These are phyloP conservation scores for Vombatus ursinus DNA, from an alignment of 2,113 vertebrate genomes.

Conservation along the genomic window DNA sequence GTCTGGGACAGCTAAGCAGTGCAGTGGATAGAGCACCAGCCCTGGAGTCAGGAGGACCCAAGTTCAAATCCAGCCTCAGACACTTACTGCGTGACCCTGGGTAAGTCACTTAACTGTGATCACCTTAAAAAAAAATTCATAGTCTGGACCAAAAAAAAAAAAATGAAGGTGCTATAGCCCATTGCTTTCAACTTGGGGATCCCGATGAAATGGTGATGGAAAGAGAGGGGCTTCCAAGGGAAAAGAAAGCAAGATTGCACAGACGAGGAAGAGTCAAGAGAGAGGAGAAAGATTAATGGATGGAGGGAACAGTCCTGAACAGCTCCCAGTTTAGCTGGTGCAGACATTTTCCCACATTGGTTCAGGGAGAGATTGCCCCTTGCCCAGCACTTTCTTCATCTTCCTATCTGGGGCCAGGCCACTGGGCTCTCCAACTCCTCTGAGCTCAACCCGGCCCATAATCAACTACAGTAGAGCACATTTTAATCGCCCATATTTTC, in stretches of 20 bases:
- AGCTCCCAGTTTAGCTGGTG: neutral
- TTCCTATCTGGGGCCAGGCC: constrained; percentile 23
- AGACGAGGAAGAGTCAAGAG: neutral
- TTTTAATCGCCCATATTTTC: constrained; percentile 82
- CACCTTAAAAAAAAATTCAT: neutral
- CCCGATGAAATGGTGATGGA: neutral
- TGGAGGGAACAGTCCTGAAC: neutral
- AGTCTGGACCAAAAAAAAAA: neutral
- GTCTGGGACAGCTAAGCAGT: neutral
- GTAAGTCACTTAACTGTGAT: neutral
- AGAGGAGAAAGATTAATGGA: neutral
- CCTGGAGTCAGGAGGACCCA: neutral
- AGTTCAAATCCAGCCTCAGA: neutral
- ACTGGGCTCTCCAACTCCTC: constrained; percentile 51
- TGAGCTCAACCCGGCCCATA: constrained; percentile 68
- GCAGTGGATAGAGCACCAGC: too few relatives aligned
- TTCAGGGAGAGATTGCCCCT: constrained; percentile 26
- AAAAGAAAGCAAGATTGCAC: neutral
- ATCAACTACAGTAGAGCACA: constrained; percentile 75
- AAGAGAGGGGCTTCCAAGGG: neutral
- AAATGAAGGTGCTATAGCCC: neutral
- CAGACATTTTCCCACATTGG: neutral
- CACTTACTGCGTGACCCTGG: too few relatives aligned
- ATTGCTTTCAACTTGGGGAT: neutral
- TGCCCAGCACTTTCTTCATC: neutral